Conservation (phyloP, 1,140 invertebrate species). For the Zelostemma sp. region DNA sequence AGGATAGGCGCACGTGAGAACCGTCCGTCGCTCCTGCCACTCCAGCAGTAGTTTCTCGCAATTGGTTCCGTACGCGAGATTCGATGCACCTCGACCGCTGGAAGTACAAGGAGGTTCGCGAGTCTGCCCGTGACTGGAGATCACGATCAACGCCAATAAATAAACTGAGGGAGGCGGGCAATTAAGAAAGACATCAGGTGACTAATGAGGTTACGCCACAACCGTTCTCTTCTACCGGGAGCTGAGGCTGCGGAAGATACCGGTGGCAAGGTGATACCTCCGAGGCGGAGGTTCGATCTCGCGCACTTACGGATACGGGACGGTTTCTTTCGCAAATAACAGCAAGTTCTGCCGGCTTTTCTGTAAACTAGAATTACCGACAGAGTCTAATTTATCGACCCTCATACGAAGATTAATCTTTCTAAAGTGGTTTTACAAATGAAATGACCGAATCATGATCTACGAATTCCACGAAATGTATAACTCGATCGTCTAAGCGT, state of each 20-base stretch:
- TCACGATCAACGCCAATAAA: slow-evolving; percentile 58
- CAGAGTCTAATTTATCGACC: too few species aligned
- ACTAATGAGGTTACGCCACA: slow-evolving; percentile 64
- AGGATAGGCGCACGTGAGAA: slow-evolving; percentile 49
- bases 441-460: slow-evolving; percentile 2
- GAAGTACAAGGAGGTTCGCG: slow-evolving; percentile 25
- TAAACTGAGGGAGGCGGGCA: slow-evolving; percentile 57
- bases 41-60: slow-evolving; percentile 43
- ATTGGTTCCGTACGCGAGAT: slow-evolving; percentile 52
- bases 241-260: slow-evolving; percentile 18
- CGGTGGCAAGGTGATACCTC: slow-evolving; percentile 19
- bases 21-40: slow-evolving; percentile 25
- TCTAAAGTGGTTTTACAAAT: neutral
- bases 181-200: slow-evolving; percentile 67
- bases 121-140: slow-evolving; percentile 46
- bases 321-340: neutral
- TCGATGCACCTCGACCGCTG: slow-evolving; percentile 37
- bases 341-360: neutral
- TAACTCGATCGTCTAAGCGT: neutral
- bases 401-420: neutral
- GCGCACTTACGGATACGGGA: slow-evolving; percentile 21
- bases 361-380: too few species aligned
- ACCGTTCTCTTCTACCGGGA: slow-evolving; percentile 39
- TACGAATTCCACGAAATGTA: too few species aligned
- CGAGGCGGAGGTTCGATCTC: slow-evolving; percentile 36